These are phyloP conservation scores for Pelodytes ibericus DNA, from an alignment of 2,797 vertebrate genomes.

Conservation along the genomic window DNA sequence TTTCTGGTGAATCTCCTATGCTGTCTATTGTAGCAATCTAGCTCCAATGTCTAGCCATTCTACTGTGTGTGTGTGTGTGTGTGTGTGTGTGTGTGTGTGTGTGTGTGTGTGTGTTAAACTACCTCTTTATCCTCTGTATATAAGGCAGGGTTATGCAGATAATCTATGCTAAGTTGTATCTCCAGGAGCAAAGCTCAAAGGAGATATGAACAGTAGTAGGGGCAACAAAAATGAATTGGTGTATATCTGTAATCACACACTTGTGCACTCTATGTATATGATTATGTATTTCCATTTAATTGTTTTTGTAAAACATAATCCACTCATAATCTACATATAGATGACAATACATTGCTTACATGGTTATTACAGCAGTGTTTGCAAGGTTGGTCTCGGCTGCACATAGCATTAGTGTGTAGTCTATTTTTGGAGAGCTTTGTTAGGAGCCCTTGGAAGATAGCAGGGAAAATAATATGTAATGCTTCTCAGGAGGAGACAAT, in stretches of 20 bases:
- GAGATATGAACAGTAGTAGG: not conserved
- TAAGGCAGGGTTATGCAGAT: too few species aligned
- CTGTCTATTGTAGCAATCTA: not conserved
- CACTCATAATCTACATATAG: not conserved
- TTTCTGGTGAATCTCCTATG: not conserved
- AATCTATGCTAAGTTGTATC: not conserved
- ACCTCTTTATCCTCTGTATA: too few species aligned
- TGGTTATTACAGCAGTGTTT: not conserved
- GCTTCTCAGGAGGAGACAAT: not conserved
- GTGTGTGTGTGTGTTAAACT: too few species aligned
- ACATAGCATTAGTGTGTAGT: not conserved
- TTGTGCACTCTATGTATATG: too few species aligned
- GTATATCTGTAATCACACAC: not conserved
- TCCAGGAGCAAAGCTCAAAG: not conserved
- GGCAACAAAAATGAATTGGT: not conserved
- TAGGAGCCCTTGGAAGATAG: not conserved
- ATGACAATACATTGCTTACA: not conserved
- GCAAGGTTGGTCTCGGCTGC: not conserved
- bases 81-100: too few species aligned
- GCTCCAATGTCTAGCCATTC: not conserved
- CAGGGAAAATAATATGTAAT: not conserved
- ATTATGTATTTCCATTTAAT: too few species aligned
- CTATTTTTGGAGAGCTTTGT: conserved; percentile 4
- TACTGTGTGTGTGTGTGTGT: too few species aligned
- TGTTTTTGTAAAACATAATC: too few species aligned